Evolutionary conservation across 30 jellyfish, hydroid and myxozoan species (phyloP).

Genomic region (Catostylus mosaicus): DNA sequence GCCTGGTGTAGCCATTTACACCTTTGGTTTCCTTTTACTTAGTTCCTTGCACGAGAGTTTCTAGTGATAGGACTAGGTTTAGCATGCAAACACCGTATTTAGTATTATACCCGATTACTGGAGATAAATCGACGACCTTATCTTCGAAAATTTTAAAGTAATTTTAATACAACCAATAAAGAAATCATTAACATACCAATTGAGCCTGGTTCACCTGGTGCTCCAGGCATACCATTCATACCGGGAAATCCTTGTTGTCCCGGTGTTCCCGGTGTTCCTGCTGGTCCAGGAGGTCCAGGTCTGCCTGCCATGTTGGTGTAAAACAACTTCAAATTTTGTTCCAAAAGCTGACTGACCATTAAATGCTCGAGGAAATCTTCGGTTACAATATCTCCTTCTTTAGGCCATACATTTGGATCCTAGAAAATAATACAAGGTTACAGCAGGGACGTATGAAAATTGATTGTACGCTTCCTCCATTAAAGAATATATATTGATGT

Average conservation of each 20-base stretch:
- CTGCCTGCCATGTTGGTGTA: conserved; percentile 99
- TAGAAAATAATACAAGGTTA: conserved; percentile 20
- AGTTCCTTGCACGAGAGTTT: no score
- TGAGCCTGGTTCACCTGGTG: conserved; percentile 99
- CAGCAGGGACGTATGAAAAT: no score
- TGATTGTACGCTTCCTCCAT: no score
- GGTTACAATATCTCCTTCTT: conserved; percentile 98
- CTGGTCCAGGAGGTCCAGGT: conserved; percentile 99
- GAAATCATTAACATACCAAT: conserved; percentile 59
- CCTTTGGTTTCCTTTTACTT: no score
- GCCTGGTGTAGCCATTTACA: no score
- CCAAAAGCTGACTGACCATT: conserved; percentile 99
- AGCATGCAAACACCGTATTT: no score
- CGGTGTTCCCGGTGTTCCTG: conserved; percentile 92
- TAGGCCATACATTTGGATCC: conserved; percentile 96
- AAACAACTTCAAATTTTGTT: conserved; percentile 94
- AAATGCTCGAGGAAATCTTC: conserved; percentile 98
- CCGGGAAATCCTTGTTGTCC: conserved; percentile 99
- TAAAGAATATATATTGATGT: no score
- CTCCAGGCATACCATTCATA: conserved; percentile 97
- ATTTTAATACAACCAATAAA: background rate
- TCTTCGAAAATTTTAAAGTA: no score
- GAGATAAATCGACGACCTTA: no score
- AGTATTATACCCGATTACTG: no score
- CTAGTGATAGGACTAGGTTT: no score